Evolutionary conservation across 2,888 invertebrate species (phyloP), one percentile per base, ranked within the genome.

Genomic region (Rotaria magnacalcarata): DNA sequence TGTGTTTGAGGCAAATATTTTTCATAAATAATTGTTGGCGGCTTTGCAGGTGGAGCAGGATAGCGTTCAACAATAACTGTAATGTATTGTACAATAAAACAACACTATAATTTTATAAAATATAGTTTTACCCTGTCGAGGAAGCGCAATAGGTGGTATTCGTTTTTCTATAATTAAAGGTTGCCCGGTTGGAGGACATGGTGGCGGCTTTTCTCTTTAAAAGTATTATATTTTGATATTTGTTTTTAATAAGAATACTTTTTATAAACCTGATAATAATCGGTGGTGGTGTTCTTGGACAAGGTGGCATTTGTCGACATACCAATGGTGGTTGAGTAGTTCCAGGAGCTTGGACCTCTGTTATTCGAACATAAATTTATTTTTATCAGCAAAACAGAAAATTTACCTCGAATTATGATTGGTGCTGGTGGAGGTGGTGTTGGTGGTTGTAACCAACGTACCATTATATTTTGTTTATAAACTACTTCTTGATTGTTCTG

Each of bases 381-480:
- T 21, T 19, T 47, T 2, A 80, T 5, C 4, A 80, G 34, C 24
- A n/a, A 4, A 67, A 16, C 34, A 67, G 2, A 67, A 27, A 34
- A 67, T 24, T 75, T 24, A 80, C 80, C 80, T 47, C 80, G 80
- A 47, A 80, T 80, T n/a, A 80, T 80, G n/a, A 80, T 80, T 3
- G 80, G 80, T n/a, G 80, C 80, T 80, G 80, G 80, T 11, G 80
- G 80, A 21, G 80, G 80, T 80, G 80, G 80, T 47, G 80, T 80
- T n/a, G 80, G 80, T n/a, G 80, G 80, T 47, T 80, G 80, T n/a
- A 80, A n/a, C 80, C 80, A 80, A n/a, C 80, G 80, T 14, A 80
- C 80, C 80, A 80, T 80, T 3, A 80, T 80, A 47, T 80, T 80
- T 80, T 80, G 80, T n/a, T 80, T 80, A 43, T 80, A 80, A n/a